Evolutionary conservation across 2,888 invertebrate species (phyloP).

Genomic region (Allophyes oxyacanthae): DNA sequence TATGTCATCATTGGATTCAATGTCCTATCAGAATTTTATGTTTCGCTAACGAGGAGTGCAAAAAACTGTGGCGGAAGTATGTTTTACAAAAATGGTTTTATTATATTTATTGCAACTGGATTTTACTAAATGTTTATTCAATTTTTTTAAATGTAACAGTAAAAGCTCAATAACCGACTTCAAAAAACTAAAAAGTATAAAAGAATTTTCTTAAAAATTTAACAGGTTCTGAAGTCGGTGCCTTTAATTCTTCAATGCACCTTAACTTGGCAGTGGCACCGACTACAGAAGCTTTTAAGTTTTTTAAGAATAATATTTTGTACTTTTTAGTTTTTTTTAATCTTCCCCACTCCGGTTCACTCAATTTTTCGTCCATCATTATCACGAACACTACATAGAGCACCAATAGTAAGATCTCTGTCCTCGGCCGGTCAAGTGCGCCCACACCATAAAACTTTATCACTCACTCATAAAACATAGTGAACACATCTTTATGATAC

Average conservation of each 20-base stretch:
- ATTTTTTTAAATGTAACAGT: too few species aligned
- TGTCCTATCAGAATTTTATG: slow-evolving; percentile 15
- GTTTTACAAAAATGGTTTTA: neutral
- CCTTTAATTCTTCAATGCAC: too few species aligned
- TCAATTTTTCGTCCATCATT: neutral
- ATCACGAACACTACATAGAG: neutral
- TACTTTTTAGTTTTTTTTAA: too few species aligned
- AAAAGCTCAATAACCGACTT: too few species aligned
- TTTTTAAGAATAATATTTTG: too few species aligned
- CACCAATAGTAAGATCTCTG: slow-evolving; percentile 5
- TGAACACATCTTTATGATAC: slow-evolving; percentile 23
- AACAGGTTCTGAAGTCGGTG: too few species aligned
- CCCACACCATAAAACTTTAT: slow-evolving; percentile 35
- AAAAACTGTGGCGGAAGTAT: slow-evolving; percentile 24
- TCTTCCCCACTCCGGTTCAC: too few species aligned
- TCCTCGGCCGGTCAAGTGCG: slow-evolving; percentile 20
- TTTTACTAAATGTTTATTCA: too few species aligned
- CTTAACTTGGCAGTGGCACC: too few species aligned
- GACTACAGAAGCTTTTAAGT: too few species aligned
- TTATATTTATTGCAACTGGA: neutral
- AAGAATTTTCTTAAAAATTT: too few species aligned
- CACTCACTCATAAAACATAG: slow-evolving; percentile 36
- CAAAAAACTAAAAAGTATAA: too few species aligned
- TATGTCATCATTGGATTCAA: slow-evolving; percentile 22
- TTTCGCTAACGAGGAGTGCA: slow-evolving; percentile 31